Percentiles rank a stretch among this genome's conserved stretches.
Conservation (phyloP, 2,797 vertebrate genomes). For the Tympanoctomys barrerae region DNA sequence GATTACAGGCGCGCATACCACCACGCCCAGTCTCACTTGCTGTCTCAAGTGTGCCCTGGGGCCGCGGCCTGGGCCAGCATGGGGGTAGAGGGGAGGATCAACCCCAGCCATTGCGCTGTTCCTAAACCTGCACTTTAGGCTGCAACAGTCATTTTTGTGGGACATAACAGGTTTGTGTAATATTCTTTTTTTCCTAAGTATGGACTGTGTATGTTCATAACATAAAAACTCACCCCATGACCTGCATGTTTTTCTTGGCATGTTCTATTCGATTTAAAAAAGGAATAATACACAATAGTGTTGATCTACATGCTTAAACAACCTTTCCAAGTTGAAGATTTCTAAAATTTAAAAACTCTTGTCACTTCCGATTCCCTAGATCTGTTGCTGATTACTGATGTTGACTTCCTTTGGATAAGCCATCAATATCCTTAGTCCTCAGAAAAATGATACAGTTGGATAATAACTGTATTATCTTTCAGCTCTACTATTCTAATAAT, state of each 20-base stretch:
- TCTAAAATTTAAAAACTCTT: not conserved
- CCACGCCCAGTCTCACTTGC: no score
- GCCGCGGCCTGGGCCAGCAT: no score
- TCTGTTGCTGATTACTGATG: not conserved
- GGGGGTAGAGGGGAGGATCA: no score
- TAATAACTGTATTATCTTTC: not conserved
- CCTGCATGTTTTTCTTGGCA: not conserved
- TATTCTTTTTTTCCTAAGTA: not conserved
- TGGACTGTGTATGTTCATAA: not conserved
- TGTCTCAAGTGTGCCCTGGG: no score
- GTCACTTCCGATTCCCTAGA: not conserved
- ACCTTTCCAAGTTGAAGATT: not conserved
- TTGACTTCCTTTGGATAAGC: not conserved
- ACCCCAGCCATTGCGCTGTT: no score
- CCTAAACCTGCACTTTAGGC: no score
- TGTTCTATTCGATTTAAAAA: not conserved
- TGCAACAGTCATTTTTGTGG: not conserved
- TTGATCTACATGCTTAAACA: not conserved
- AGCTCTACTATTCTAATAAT: not conserved
- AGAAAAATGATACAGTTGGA: not conserved
- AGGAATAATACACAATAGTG: not conserved
- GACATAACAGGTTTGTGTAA: not conserved
- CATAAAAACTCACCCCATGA: not conserved
- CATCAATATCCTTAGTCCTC: not conserved
- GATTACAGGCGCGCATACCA: no score